These are phyloP conservation scores for Cardinalis cardinalis DNA, from an alignment of 2,113 vertebrate species.

Conservation along the genomic window DNA sequence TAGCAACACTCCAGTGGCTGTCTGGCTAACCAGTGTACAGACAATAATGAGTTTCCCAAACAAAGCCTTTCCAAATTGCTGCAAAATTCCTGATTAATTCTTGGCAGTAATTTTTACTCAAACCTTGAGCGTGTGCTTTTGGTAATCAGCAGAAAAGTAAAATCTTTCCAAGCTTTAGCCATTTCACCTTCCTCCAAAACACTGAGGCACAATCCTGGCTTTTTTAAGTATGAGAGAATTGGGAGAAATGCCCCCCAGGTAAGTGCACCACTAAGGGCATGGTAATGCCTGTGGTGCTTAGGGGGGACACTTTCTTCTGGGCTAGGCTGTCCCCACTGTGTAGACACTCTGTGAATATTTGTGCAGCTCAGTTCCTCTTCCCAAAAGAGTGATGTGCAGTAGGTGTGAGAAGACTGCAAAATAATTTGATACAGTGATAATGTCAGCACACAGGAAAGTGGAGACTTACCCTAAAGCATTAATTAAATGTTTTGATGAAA, in stretches of 20 bases:
- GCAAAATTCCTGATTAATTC: not conserved
- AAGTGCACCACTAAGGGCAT: not conserved
- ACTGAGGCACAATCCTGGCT: not conserved
- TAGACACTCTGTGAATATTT: not conserved
- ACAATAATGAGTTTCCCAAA: not conserved
- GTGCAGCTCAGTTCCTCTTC: not conserved
- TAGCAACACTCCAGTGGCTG: not conserved
- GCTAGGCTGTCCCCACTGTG: not conserved
- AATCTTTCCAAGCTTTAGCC: not conserved
- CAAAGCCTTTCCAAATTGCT: not conserved
- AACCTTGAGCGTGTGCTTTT: not conserved
- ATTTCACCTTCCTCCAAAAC: not conserved
- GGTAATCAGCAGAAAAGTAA: not conserved
- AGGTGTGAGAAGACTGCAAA: not conserved
- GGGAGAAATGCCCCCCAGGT: not conserved
- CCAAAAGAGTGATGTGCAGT: not conserved
- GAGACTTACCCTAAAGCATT: slow-evolving; percentile 5
- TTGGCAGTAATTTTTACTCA: not conserved
- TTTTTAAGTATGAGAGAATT: not conserved
- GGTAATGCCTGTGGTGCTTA: not conserved
- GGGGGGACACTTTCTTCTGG: not conserved
- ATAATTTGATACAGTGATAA: not conserved
- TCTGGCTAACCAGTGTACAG: not conserved
- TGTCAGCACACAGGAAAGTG: not conserved
- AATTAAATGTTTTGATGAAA: slow-evolving; percentile 22